A percentile compares a stretch with the other conserved stretches of the same genome.
These are phyloP conservation scores for Neodiprion lecontei DNA, from an alignment of 1,140 invertebrate species.

Conservation along the genomic window DNA sequence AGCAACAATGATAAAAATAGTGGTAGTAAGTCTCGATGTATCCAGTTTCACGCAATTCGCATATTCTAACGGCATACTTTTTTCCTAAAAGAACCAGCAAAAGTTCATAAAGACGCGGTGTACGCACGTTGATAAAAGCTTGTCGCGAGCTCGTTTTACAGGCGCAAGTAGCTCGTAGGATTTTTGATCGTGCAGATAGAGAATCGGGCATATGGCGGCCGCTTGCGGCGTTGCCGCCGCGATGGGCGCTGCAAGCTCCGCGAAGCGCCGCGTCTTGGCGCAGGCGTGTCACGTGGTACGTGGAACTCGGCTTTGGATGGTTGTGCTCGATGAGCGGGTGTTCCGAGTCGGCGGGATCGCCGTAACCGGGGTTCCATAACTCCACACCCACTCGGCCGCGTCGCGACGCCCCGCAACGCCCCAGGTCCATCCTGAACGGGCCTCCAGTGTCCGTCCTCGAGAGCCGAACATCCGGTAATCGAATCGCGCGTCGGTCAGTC, in stretches of 20 bases:
- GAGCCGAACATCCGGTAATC: conserved; percentile 44
- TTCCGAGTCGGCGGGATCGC: conserved; percentile 4
- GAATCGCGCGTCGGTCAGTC: conserved; percentile 42
- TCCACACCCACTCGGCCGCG: conserved; percentile 29
- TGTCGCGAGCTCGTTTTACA: too few relatives aligned
- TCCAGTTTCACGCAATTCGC: too few relatives aligned
- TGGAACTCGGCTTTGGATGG: conserved; percentile 47
- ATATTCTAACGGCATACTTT: too few relatives aligned
- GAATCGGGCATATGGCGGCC: not conserved
- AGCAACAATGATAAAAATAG: too few relatives aligned
- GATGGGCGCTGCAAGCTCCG: conserved; percentile 59
- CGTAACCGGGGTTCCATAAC: conserved; percentile 23
- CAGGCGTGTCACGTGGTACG: conserved; percentile 48
- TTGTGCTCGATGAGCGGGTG: not conserved
- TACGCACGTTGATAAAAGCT: too few relatives aligned
- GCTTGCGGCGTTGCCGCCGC: conserved; percentile 20
- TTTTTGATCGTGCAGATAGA: too few relatives aligned
- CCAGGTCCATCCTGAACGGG: conserved; percentile 29
- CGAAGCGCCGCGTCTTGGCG: conserved; percentile 41
- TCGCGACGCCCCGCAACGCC: conserved; percentile 39
- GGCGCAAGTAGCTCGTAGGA: too few relatives aligned
- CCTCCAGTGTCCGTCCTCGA: not conserved
- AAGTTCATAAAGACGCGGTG: too few relatives aligned
- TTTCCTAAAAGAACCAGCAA: too few relatives aligned
- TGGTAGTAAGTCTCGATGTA: too few relatives aligned